Percentiles rank a stretch among this genome's conserved stretches.
Evolutionary conservation across 2,888 invertebrate species (phyloP).

Genomic region (Spodoptera exigua): DNA sequence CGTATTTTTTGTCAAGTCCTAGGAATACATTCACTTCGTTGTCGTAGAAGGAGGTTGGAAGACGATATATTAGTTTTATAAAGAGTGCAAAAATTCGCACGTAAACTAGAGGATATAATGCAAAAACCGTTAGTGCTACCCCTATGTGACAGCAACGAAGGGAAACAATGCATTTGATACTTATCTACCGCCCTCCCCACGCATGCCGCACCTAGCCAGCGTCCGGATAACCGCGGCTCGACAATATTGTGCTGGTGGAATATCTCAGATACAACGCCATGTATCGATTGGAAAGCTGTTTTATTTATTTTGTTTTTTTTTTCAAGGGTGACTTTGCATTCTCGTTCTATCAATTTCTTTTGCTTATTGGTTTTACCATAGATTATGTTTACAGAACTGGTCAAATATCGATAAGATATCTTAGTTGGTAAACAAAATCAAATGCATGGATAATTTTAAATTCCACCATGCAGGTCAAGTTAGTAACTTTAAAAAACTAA

Average conservation of each 20-base stretch:
- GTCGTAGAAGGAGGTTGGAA: slow-evolving; percentile 6
- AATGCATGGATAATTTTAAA: no score
- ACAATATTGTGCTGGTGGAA: slow-evolving; percentile 4
- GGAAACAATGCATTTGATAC: slow-evolving; percentile 56
- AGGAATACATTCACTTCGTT: slow-evolving; percentile 12
- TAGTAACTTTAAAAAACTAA: no score
- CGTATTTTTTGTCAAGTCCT: slow-evolving; percentile 4
- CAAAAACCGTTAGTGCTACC: slow-evolving; percentile 47
- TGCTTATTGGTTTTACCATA: no score
- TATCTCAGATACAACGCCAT: background rate
- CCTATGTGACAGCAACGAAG: slow-evolving; percentile 48
- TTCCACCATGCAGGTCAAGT: no score
- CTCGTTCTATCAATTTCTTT: no score
- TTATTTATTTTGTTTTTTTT: background rate
- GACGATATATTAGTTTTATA: no score
- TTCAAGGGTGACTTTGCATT: background rate
- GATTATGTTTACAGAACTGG: no score
- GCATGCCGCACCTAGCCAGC: slow-evolving; percentile 29
- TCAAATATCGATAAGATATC: no score
- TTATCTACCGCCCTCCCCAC: slow-evolving; percentile 35
- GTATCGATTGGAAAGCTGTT: slow-evolving; percentile 13
- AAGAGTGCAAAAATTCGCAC: slow-evolving; percentile 14
- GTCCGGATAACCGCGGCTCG: slow-evolving; percentile 36
- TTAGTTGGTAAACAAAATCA: no score
- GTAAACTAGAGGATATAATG: slow-evolving; percentile 6